Evolutionary conservation across 2,113 vertebrate genomes (phyloP).

Genomic region (Thinocorus orbignyianus): DNA sequence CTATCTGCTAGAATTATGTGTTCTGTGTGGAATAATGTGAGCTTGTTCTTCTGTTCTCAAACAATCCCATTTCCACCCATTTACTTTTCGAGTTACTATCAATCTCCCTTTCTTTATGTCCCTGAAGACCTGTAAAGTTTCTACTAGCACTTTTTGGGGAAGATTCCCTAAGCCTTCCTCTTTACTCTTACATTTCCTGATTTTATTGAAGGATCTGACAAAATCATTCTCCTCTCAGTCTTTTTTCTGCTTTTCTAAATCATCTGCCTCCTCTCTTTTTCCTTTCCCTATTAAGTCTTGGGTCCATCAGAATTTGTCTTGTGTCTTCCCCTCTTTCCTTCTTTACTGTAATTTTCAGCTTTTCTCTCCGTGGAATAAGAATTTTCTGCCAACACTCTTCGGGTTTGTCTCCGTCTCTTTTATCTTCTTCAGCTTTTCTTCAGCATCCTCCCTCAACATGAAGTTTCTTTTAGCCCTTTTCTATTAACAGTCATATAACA

Average conservation of each 20-base stretch:
- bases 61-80: neutral
- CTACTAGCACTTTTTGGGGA: neutral
- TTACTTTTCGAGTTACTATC: neutral
- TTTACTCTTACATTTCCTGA: neutral
- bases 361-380: neutral
- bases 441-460: neutral
- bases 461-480: neutral
- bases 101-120: neutral
- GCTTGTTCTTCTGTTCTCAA: neutral
- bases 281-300: neutral
- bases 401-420: neutral
- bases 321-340: neutral
- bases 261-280: neutral
- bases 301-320: neutral
- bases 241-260: neutral
- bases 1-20: neutral
- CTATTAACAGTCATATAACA: neutral
- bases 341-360: neutral
- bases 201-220: neutral
- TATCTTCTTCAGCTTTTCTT: neutral
- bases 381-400: neutral
- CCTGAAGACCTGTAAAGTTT: neutral
- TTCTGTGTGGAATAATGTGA: neutral
- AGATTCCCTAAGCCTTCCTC: neutral
- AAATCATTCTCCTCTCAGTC: neutral